These are phyloP conservation scores for Bicyclus anynana DNA, from an alignment of 1,140 invertebrate genomes.

Conservation along the genomic window DNA sequence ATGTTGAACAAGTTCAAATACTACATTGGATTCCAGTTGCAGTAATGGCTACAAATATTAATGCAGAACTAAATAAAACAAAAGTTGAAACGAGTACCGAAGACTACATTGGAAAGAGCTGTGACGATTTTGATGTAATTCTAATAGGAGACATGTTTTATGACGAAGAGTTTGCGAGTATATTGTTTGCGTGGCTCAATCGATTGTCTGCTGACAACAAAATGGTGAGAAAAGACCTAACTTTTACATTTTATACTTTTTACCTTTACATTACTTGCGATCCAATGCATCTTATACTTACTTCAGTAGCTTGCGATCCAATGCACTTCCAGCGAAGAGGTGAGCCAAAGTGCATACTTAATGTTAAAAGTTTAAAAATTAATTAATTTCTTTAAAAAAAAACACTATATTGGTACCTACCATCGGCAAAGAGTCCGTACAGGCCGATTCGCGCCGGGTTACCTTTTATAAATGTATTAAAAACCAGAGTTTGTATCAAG, in stretches of 20 bases:
- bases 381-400: too few species aligned
- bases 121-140: constrained; percentile 65
- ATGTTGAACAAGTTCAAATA: constrained; percentile 29
- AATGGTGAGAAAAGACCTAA: constrained; percentile 36
- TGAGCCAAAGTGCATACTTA: too few species aligned
- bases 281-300: too few species aligned
- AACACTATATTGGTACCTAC: too few species aligned
- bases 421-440: too few species aligned
- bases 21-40: constrained; percentile 37
- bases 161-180: constrained; percentile 71
- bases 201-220: constrained; percentile 41
- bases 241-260: neutral
- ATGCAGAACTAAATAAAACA: constrained; percentile 71
- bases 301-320: too few species aligned
- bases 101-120: constrained; percentile 60
- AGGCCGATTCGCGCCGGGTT: too few species aligned
- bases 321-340: too few species aligned
- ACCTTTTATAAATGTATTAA: too few species aligned
- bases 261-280: too few species aligned
- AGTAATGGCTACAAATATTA: constrained; percentile 63
- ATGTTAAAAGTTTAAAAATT: too few species aligned
- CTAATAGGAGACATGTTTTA: constrained; percentile 79
- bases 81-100: constrained; percentile 49
- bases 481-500: too few species aligned
- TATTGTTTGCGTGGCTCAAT: constrained; percentile 71